Base-by-base conservation (phyloP, 1,140 invertebrate species). In the Ceratosolen solmsi region DNA sequence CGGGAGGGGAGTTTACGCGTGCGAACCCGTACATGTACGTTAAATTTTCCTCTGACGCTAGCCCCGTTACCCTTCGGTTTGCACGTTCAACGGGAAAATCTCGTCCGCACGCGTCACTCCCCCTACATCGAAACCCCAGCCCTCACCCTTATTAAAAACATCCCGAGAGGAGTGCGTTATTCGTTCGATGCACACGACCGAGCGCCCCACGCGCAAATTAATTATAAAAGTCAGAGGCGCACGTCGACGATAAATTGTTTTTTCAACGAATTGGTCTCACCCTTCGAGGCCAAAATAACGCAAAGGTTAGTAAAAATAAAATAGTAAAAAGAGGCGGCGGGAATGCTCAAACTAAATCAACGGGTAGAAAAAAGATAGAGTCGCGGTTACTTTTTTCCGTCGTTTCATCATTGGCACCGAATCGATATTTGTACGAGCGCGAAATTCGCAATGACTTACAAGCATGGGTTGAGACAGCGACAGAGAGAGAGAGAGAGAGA, bases 401-500 rank as follows among this genome's bases (percentile, higher is more conserved):
- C 41, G 63, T 80, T 80, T 65, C 54, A 72, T 46, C 41, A 33
- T 54, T 1, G 71, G 25, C 41, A 17, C 27, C 49, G 13, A 75
- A 77, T 82, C 56, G 72, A 82, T 80, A 84, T 58, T 83, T 80
- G 30, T 71, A 74, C 70, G 80, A 76, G 83, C 20, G 82, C 79
- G 71, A 86, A 75, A 49, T 79, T 54, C 15, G 30, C 70, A 51
- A 54, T 73, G 79, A 73, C 41, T 80, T 73, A 80, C 49, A 58
- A 22, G 41, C 33, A 36, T 8, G 60, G 33, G 15, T 25, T 38
- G 63, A n/a, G 63, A 68, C n/a, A 25, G 36, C 46, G 38, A 71
- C 38, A 65, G 60, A 65, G 60, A 65, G 60, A 65, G 63, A 15
- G 63, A 41, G 63, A 68, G 63, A n/a, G 63, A 68, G 41, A 25